Conservation (phyloP, 2,888 invertebrate genomes). For the Bombylius major region DNA sequence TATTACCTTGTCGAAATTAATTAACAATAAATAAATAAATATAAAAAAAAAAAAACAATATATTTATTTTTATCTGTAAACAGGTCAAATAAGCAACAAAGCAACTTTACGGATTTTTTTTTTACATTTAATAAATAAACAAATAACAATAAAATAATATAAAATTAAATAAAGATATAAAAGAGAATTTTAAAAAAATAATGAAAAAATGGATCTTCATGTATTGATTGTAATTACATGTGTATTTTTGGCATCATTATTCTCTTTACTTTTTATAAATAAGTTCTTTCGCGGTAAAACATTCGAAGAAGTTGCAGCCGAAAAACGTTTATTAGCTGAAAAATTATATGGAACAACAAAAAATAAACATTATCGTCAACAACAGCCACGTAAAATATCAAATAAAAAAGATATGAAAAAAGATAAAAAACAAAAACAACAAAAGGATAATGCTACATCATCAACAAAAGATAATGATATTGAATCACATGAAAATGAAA, state of each 20-base stretch:
- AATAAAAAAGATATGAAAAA: conserved; percentile 31
- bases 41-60: too few species aligned
- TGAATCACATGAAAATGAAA: conserved; percentile 9
- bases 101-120: neutral
- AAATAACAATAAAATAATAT: too few species aligned
- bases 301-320: conserved; percentile 35
- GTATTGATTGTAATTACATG: conserved; percentile 35
- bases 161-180: neutral
- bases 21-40: too few species aligned
- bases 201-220: conserved; percentile 31
- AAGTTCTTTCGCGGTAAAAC: conserved; percentile 36
- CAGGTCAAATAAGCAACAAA: neutral
- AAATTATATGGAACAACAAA: conserved; percentile 32
- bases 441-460: conserved; percentile 21
- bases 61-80: neutral
- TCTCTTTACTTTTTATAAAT: conserved; percentile 34
- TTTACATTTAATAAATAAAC: neutral
- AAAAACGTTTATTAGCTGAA: conserved; percentile 33
- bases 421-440: conserved; percentile 30
- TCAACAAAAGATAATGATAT: conserved; percentile 1
- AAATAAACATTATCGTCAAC: conserved; percentile 13
- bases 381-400: conserved; percentile 16
- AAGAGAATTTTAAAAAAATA: neutral
- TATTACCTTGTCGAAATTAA: too few species aligned
- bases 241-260: conserved; percentile 32